phyloP scores from a whole-genome alignment of 2,797 vertebrate species.

The Poecilia gillii region DNA sequence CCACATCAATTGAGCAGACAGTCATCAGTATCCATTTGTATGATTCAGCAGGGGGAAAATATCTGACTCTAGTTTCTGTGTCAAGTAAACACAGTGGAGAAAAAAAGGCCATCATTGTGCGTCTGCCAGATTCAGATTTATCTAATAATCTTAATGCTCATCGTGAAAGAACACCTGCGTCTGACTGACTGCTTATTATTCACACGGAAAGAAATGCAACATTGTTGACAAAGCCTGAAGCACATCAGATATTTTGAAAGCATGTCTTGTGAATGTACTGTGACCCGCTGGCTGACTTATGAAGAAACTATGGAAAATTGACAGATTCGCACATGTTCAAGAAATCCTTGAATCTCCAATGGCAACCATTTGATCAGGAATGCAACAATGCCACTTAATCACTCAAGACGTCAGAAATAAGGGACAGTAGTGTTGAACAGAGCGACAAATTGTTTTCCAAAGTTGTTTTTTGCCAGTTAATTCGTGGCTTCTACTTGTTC shows the following conservation, averaged over 20 bases:
- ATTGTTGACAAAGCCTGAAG: background rate
- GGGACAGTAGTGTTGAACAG: too few species aligned
- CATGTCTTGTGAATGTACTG: background rate
- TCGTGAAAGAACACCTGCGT: background rate
- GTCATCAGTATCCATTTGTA: slow-evolving; percentile 50
- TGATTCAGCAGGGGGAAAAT: slow-evolving; percentile 23
- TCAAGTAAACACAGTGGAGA: slow-evolving; percentile 16
- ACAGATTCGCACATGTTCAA: background rate
- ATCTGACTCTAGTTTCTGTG: slow-evolving; percentile 13
- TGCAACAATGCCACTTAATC: too few species aligned
- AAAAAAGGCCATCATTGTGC: background rate
- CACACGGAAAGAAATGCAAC: background rate
- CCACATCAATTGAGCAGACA: slow-evolving; percentile 41
- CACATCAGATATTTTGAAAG: background rate
- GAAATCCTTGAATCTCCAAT: background rate
- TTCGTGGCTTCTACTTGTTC: too few species aligned
- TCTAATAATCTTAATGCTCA: background rate
- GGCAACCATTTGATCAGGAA: background rate
- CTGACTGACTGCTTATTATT: background rate
- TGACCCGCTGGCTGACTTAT: background rate
- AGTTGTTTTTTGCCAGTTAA: too few species aligned
- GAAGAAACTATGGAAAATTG: background rate
- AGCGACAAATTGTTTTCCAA: too few species aligned
- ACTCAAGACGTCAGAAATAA: too few species aligned
- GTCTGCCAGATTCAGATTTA: slow-evolving; percentile 16